Evolutionary conservation across 2,888 invertebrate species (phyloP).

Genomic region (Lapara coniferarum): DNA sequence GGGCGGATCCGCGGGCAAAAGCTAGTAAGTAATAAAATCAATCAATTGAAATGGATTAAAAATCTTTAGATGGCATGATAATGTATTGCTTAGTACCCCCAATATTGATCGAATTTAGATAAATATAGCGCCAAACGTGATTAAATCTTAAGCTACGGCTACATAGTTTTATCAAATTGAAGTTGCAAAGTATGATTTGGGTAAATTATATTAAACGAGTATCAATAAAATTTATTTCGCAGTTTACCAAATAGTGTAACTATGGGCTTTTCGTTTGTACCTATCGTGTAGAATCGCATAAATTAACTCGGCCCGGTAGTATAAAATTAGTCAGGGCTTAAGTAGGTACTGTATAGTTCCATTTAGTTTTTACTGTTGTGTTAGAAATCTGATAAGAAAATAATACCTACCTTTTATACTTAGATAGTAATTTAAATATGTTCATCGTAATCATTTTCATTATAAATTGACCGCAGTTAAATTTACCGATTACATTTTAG

Average conservation of each 20-base stretch:
- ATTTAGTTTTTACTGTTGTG: neutral
- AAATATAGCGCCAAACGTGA: neutral
- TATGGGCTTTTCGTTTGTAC: constrained; percentile 31
- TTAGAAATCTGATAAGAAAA: neutral
- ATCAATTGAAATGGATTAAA: neutral
- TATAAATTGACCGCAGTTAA: too few relatives aligned
- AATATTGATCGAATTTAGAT: neutral
- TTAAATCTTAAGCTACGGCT: neutral
- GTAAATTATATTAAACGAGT: neutral
- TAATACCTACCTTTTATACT: neutral
- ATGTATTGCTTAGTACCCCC: neutral
- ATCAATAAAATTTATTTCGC: constrained; percentile 2
- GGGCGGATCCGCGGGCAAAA: too few relatives aligned
- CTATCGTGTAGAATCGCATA: constrained; percentile 14
- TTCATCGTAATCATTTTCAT: neutral
- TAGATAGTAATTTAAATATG: neutral
- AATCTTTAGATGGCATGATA: neutral
- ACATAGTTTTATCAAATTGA: neutral
- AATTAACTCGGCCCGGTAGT: neutral
- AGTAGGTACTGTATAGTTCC: neutral
- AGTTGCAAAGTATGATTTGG: neutral
- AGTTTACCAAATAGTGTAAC: constrained; percentile 13
- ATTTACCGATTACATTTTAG: too few relatives aligned
- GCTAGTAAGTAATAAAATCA: neutral
- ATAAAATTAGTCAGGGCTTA: neutral